These are phyloP conservation scores for Rhopilema esculentum DNA, from an alignment of 30 jellyfish, hydroid and myxozoan genomes.

Conservation along the genomic window DNA sequence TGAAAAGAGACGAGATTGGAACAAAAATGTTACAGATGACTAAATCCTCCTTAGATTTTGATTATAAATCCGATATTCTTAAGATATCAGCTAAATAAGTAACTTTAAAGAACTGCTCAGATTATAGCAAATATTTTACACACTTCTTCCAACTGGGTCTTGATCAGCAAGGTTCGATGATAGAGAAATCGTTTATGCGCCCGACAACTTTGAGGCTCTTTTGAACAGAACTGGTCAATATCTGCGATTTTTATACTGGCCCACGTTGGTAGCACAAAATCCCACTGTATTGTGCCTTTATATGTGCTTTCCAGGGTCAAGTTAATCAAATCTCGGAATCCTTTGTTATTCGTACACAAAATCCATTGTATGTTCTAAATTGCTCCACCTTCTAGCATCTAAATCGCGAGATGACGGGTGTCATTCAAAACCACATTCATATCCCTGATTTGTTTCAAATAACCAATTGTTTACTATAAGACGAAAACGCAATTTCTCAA, in stretches of 20 bases:
- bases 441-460: slow-evolving; percentile 5
- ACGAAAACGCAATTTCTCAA: not conserved
- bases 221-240: not conserved
- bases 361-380: slow-evolving; percentile 36
- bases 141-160: not conserved
- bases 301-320: not conserved
- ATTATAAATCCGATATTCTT: not conserved
- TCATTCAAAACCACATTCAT: slow-evolving; percentile 26
- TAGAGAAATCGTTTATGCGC: not conserved
- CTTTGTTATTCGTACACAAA: slow-evolving; percentile 24
- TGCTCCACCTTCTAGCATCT: slow-evolving; percentile 38
- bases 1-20: not conserved
- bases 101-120: not conserved
- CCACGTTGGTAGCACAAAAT: not conserved
- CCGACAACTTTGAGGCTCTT: not conserved
- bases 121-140: not conserved
- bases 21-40: not conserved
- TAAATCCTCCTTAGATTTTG: not conserved
- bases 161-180: not conserved
- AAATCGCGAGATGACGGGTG: slow-evolving; percentile 16
- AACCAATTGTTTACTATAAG: not conserved
- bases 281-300: slow-evolving; percentile 19
- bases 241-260: not conserved
- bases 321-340: slow-evolving; percentile 19
- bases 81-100: not conserved